Percentiles rank a stretch among this genome's conserved stretches.
Evolutionary conservation across 2,797 vertebrate species (phyloP).

Genomic region (Anisognathus igniventris): DNA sequence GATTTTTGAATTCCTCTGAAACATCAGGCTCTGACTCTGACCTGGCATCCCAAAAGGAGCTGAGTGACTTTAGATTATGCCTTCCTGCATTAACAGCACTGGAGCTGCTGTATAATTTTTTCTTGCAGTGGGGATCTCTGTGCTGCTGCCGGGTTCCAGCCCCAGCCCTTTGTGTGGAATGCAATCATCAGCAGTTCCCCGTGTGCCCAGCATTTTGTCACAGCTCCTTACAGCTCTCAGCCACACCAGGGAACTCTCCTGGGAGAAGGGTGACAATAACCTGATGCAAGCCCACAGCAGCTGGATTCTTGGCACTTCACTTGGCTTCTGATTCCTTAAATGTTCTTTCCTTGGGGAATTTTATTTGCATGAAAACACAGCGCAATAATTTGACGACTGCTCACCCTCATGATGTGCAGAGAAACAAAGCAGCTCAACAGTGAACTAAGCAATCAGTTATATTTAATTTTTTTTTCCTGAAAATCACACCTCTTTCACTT

Average conservation of each 20-base stretch:
- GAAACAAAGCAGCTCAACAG: neutral
- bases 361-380: slow-evolving; percentile 18
- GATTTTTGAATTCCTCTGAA: neutral
- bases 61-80: neutral
- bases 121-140: neutral
- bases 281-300: neutral
- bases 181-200: slow-evolving; percentile 26
- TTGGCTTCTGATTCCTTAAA: neutral
- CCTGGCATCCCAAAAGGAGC: rapidly evolving
- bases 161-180: neutral
- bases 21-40: neutral
- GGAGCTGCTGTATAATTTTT: neutral
- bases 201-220: slow-evolving; percentile 11
- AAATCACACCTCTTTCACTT: neutral
- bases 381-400: neutral
- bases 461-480: neutral
- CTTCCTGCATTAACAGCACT: neutral
- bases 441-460: neutral
- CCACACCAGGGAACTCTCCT: neutral
- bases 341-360: neutral
- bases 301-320: neutral
- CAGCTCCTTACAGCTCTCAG: slow-evolving; percentile 1
- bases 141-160: neutral
- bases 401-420: neutral
- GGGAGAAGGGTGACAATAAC: neutral